phyloP scores from a whole-genome alignment of 1,140 invertebrate species.

The Camponotus vicinus region DNA sequence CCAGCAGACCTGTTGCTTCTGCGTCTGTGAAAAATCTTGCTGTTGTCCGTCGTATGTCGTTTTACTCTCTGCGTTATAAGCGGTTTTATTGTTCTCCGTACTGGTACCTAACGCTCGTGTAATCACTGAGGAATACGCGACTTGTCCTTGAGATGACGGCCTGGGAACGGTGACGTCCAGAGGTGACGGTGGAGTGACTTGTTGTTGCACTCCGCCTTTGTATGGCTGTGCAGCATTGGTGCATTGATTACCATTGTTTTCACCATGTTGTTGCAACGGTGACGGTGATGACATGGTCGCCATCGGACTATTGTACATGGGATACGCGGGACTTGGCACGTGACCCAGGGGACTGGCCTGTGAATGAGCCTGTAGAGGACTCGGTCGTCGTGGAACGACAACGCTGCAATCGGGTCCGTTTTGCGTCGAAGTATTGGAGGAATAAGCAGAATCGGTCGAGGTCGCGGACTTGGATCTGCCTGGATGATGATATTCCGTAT shows the following conservation, averaged over 20 bases:
- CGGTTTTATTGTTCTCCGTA: conserved; percentile 87
- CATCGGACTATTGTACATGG: conserved; percentile 92
- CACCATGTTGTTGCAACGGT: conserved; percentile 87
- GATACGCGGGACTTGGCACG: conserved; percentile 91
- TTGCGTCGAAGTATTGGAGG: conserved; percentile 87
- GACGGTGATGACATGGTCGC: conserved; percentile 90
- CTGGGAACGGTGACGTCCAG: conserved; percentile 89
- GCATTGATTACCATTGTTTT: conserved; percentile 82
- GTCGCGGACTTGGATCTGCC: conserved; percentile 88
- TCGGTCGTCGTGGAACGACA: conserved; percentile 89
- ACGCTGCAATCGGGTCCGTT: conserved; percentile 89
- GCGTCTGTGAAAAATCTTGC: conserved; percentile 80
- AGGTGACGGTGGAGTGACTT: conserved; percentile 89
- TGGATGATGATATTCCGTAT: conserved; percentile 89
- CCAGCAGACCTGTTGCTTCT: conserved; percentile 82
- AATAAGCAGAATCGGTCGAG: conserved; percentile 89
- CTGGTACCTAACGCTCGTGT: conserved; percentile 88
- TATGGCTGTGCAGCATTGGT: conserved; percentile 81
- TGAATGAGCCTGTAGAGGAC: conserved; percentile 89
- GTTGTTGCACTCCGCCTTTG: conserved; percentile 85
- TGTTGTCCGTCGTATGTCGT: conserved; percentile 86
- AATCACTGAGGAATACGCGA: conserved; percentile 91
- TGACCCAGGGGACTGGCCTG: conserved; percentile 89
- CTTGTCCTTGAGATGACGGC: conserved; percentile 88
- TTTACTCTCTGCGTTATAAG: conserved; percentile 87